Conservation (phyloP, 2,888 invertebrate genomes). For the Sericinus montela region DNA sequence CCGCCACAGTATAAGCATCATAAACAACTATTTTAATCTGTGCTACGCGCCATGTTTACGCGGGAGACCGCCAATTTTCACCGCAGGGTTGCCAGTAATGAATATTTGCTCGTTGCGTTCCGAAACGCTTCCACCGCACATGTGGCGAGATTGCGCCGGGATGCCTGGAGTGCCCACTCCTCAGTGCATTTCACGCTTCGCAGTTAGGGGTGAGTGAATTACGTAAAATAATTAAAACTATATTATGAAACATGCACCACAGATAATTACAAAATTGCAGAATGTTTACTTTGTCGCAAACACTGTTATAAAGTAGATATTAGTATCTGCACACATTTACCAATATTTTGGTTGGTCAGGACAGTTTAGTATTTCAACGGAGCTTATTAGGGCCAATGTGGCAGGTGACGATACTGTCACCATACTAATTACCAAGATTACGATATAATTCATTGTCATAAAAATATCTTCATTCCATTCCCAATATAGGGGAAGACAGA, state of each 20-base stretch:
- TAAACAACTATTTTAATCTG: background rate
- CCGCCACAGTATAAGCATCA: background rate
- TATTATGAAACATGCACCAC: background rate
- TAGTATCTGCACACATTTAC: too few species aligned
- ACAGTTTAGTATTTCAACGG: too few species aligned
- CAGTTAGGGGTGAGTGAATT: constrained; percentile 38
- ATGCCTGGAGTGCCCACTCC: constrained; percentile 30
- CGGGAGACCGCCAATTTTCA: constrained; percentile 47
- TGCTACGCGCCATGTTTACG: background rate
- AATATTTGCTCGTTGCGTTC: constrained; percentile 39
- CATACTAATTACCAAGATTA: too few species aligned
- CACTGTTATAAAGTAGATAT: too few species aligned
- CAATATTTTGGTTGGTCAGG: too few species aligned
- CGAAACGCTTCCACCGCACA: constrained; percentile 38
- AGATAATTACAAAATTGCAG: background rate
- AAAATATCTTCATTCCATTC: too few species aligned
- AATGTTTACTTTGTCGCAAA: too few species aligned
- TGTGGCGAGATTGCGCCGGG: constrained; percentile 61
- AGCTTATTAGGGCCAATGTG: too few species aligned
- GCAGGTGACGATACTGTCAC: too few species aligned
- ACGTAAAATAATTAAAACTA: constrained; percentile 14
- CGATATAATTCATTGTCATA: too few species aligned
- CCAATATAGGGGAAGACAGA: too few species aligned
- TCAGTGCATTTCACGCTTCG: constrained; percentile 45
- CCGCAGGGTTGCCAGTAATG: constrained; percentile 58